Conservation (phyloP, 2,888 invertebrate genomes). For the Cenopis cana region DNA sequence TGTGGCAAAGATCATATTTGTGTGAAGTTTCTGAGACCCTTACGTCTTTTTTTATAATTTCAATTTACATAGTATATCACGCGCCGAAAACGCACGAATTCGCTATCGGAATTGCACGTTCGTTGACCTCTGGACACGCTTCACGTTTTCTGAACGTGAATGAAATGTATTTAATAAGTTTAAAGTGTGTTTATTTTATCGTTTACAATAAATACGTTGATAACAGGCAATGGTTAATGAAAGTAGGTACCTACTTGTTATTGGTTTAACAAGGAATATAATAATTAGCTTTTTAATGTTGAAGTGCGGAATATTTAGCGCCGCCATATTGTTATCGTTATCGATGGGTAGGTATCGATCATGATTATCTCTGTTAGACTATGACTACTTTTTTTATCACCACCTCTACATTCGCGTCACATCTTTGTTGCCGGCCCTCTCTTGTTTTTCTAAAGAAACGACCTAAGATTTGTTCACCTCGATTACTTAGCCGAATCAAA, state of each 20-base stretch:
- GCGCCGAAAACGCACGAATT: conserved; percentile 22
- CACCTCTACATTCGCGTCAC: background rate
- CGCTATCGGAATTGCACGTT: conserved; percentile 38
- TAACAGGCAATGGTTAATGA: background rate
- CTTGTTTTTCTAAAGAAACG: too few species aligned
- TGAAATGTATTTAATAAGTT: conserved; percentile 26
- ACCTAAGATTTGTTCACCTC: too few species aligned
- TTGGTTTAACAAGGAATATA: background rate
- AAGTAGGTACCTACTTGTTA: background rate
- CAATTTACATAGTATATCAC: conserved; percentile 9
- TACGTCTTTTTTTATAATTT: conserved; percentile 4
- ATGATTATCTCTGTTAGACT: conserved; percentile 22
- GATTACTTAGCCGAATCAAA: too few species aligned
- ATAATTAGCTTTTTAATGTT: conserved; percentile 9
- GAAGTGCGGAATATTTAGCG: background rate
- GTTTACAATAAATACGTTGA: background rate
- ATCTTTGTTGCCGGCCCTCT: too few species aligned
- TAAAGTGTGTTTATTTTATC: conserved; percentile 8
- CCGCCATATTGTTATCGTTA: conserved; percentile 29
- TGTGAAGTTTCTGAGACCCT: background rate
- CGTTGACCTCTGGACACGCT: conserved; percentile 33
- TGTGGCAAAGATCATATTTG: conserved; percentile 11
- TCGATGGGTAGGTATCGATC: conserved; percentile 26
- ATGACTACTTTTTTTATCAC: background rate
- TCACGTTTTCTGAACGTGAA: conserved; percentile 34